phyloP scores from a whole-genome alignment of 2,888 invertebrate genomes.

The Aromia moschata region DNA sequence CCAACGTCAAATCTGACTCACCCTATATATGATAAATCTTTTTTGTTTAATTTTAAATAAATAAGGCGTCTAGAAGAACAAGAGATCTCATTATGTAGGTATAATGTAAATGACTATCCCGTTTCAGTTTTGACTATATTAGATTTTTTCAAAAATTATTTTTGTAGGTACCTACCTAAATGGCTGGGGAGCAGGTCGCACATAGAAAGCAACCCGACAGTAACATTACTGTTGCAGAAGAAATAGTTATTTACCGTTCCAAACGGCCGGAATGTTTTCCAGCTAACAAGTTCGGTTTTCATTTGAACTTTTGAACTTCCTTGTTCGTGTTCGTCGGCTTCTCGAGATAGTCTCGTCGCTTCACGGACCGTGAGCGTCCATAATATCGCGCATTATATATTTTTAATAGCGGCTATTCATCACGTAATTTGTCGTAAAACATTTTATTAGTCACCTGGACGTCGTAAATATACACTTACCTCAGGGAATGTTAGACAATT shows the following conservation, averaged over 20 bases:
- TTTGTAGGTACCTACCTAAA: too few relatives aligned
- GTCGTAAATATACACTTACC: conserved; percentile 16
- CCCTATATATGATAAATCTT: too few relatives aligned
- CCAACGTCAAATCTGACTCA: too few relatives aligned
- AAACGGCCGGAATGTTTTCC: conserved; percentile 1
- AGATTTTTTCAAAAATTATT: too few relatives aligned
- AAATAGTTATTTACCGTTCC: conserved; percentile 20
- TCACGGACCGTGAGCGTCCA: conserved; percentile 13
- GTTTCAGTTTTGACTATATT: too few relatives aligned
- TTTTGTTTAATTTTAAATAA: too few relatives aligned
- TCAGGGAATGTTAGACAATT: background rate
- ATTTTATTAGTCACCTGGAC: conserved; percentile 18
- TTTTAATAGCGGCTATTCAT: conserved; percentile 19
- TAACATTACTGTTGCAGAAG: too few relatives aligned
- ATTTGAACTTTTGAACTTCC: conserved; percentile 24
- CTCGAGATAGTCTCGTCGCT: conserved; percentile 15
- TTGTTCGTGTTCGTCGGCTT: conserved; percentile 19
- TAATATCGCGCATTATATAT: conserved; percentile 19
- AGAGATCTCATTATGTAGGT: too few relatives aligned
- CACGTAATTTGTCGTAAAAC: conserved; percentile 22
- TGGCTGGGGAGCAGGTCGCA: too few relatives aligned
- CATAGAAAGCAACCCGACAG: too few relatives aligned
- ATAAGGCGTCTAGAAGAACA: too few relatives aligned
- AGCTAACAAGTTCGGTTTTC: conserved; percentile 12
- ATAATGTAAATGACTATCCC: too few relatives aligned